Conservation (phyloP, 2,888 invertebrate species). For the Heliconius sara region DNA sequence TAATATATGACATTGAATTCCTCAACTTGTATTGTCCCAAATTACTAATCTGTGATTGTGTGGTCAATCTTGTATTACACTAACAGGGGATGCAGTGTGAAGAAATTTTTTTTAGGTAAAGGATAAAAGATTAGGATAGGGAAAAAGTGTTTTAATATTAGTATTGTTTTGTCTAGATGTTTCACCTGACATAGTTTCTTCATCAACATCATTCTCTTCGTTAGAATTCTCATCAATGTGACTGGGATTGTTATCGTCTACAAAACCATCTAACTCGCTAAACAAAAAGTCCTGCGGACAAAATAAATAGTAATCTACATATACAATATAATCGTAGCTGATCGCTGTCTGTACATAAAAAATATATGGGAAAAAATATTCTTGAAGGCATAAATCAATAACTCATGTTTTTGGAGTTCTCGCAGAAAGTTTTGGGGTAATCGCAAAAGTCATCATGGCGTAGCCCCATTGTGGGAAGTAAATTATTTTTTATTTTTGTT, state of each 20-base stretch:
- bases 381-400: no score
- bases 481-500: background rate
- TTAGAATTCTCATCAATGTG: slow-evolving; percentile 87
- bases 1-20: no score
- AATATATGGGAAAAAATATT: no score
- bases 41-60: no score
- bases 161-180: slow-evolving; percentile 28
- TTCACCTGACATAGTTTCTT: slow-evolving; percentile 92
- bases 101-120: no score
- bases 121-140: slow-evolving; percentile 34
- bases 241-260: slow-evolving; percentile 83
- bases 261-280: slow-evolving; percentile 86
- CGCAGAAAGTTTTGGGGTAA: no score
- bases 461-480: no score
- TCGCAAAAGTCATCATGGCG: no score
- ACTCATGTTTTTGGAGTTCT: no score
- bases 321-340: no score
- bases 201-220: slow-evolving; percentile 94
- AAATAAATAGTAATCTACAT: background rate
- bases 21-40: background rate
- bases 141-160: slow-evolving; percentile 40
- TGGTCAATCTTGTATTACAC: background rate
- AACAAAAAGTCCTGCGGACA: slow-evolving; percentile 69
- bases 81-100: background rate
- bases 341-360: no score